Evolutionary conservation across 2,797 vertebrate species (phyloP), one percentile per base, ranked within the genome.

Genomic region (Chelidonichthys spinosus): DNA sequence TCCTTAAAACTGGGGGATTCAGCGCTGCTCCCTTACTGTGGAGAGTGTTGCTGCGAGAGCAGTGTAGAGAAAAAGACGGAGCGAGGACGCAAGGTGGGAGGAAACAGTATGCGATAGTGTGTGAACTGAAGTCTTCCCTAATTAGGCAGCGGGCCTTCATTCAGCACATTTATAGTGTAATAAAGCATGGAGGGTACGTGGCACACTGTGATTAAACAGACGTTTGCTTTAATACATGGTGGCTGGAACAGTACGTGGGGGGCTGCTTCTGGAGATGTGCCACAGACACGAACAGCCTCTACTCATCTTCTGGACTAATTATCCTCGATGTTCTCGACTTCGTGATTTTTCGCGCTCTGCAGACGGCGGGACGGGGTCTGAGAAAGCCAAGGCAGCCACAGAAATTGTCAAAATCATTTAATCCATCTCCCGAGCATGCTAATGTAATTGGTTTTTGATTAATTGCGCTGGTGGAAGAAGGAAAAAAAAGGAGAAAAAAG

Each of bases 401-500:
- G 76, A 84, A 85, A 91, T 89, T 87, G 92, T 92, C 90, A 90
- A 85, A 92, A 92, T 83, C 63, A 76, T 85, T 94, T 88, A 89
- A 91, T 91, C 90, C 89, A 85, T 90, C 83, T 90, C 69, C 13
- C 7, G 63, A 85, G 88, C 87, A 76, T 71, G 76, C 83, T 88
- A 85, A 93, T 85, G 86, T 91, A 91, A 93, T 92, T 94, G 89
- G 81, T 89, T 92, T 92, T 90, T 90, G 91, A 93, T 93, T 92
- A 92, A 92, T 92, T 90, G 82, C 40, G 53, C 67, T n/a, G 49
- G 53, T 76, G 79, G 69, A 5, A 37, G 43, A 42, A 65, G 56
- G 53, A 17, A 3, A 4, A 3, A 52, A 76, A 25, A 59, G 65
- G 63, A 63, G 37, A 52, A 42, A 65, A 54, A 52, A 40, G 81